phyloP scores from a whole-genome alignment of 2,797 vertebrate genomes.

The Sebastes iracundus region DNA sequence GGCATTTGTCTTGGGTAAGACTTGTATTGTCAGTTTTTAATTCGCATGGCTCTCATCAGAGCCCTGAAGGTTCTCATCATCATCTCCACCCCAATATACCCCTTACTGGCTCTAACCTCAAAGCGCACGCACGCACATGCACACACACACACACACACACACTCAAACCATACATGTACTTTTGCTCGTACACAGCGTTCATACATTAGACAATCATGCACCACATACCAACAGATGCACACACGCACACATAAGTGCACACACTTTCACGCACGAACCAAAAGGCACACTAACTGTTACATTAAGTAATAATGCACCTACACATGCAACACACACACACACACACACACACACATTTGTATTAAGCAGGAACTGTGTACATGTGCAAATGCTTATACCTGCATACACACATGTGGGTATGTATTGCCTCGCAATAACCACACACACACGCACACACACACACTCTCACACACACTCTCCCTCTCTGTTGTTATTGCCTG shows the following conservation, averaged over 20 bases:
- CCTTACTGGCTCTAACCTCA: conserved; percentile 41
- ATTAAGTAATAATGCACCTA: background rate
- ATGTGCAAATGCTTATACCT: background rate
- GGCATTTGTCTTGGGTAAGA: conserved; percentile 69
- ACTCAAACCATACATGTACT: background rate
- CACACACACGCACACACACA: background rate
- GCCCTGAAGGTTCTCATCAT: conserved; percentile 72
- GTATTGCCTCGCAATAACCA: background rate
- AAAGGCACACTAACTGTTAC: background rate
- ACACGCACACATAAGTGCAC: background rate
- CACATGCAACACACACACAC: background rate
- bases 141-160: background rate
- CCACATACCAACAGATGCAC: conserved; percentile 2
- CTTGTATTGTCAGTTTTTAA: conserved; percentile 74
- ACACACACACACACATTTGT: background rate
- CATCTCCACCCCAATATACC: conserved; percentile 57
- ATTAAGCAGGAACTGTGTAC: background rate
- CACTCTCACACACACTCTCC: conserved; percentile 8
- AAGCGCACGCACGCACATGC: background rate
- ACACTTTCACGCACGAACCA: background rate
- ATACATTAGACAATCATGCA: conserved; percentile 2
- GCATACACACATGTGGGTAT: background rate
- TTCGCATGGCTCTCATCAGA: conserved; percentile 69
- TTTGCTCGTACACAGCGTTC: background rate
- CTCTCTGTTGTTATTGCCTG: conserved; percentile 75